Conservation (phyloP, 2,113 vertebrate species). For the Mus pahari region DNA sequence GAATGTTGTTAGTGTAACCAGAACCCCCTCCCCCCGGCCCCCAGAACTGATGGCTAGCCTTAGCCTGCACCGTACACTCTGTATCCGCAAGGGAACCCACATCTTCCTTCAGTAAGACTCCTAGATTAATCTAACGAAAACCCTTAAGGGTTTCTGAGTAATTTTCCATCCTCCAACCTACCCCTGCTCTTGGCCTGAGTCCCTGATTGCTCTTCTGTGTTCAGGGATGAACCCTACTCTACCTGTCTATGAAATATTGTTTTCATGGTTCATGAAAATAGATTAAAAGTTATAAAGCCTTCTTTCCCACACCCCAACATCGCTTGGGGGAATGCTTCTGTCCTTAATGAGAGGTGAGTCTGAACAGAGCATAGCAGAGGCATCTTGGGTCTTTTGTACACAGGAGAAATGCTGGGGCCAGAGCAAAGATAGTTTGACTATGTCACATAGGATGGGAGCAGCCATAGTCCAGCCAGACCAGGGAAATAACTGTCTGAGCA, state of each 20-base stretch:
- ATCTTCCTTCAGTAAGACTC: background rate
- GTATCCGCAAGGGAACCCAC: background rate
- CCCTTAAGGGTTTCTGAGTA: background rate
- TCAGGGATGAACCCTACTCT: background rate
- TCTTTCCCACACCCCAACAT: too few relatives aligned
- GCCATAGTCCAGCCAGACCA: background rate
- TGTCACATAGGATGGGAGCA: background rate
- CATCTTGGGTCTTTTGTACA: background rate
- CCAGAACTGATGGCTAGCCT: background rate
- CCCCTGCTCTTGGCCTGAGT: background rate
- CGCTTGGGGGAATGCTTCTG: too few relatives aligned
- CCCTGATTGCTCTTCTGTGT: background rate
- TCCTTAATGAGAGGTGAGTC: background rate
- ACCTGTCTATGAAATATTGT: background rate
- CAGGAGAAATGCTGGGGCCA: background rate
- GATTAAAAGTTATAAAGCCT: background rate
- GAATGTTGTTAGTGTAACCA: background rate
- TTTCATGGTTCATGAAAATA: background rate
- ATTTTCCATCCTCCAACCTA: background rate
- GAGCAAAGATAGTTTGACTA: too few relatives aligned
- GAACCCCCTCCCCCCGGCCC: fast-evolving
- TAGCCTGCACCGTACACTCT: too few relatives aligned
- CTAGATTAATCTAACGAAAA: background rate
- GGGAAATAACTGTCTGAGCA: background rate
- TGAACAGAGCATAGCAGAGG: background rate